Evolutionary conservation across 2,888 invertebrate species (phyloP).

Genomic region (Orthosia cruda): DNA sequence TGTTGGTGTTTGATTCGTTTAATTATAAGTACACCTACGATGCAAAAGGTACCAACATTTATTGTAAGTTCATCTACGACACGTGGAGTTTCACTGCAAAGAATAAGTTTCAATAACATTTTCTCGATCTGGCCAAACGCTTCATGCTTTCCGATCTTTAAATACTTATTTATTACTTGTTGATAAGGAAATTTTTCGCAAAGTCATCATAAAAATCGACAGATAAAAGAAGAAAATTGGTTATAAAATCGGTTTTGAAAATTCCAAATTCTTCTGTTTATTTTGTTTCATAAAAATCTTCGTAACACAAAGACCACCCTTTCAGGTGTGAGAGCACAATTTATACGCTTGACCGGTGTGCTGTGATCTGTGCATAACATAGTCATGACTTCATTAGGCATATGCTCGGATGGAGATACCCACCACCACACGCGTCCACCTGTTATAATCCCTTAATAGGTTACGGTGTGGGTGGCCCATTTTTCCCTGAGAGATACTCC

Average conservation of each 20-base stretch:
- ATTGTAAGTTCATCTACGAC: neutral
- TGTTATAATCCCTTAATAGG: slow-evolving; percentile 28
- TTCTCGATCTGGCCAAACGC: neutral
- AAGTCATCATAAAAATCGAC: neutral
- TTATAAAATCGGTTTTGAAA: neutral
- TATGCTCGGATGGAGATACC: slow-evolving; percentile 17
- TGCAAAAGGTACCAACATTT: neutral
- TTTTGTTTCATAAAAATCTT: neutral
- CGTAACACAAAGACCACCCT: neutral
- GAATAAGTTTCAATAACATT: neutral
- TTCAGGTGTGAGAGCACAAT: neutral
- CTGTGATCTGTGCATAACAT: slow-evolving; percentile 32
- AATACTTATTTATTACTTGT: neutral
- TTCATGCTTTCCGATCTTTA: neutral
- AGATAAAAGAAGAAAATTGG: neutral
- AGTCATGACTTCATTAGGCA: slow-evolving; percentile 12
- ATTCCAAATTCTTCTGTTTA: neutral
- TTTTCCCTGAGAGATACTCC: slow-evolving; percentile 2
- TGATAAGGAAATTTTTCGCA: neutral
- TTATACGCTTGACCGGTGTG: slow-evolving; percentile 19
- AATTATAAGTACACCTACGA: neutral
- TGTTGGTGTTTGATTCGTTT: neutral
- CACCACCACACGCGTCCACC: slow-evolving; percentile 6
- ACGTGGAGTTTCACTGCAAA: neutral
- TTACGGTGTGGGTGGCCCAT: slow-evolving; percentile 35